Evolutionary conservation across 2,113 vertebrate genomes (phyloP), one percentile per base, ranked within the genome.

Genomic region (Calyptommatus sinebrachiatus): DNA sequence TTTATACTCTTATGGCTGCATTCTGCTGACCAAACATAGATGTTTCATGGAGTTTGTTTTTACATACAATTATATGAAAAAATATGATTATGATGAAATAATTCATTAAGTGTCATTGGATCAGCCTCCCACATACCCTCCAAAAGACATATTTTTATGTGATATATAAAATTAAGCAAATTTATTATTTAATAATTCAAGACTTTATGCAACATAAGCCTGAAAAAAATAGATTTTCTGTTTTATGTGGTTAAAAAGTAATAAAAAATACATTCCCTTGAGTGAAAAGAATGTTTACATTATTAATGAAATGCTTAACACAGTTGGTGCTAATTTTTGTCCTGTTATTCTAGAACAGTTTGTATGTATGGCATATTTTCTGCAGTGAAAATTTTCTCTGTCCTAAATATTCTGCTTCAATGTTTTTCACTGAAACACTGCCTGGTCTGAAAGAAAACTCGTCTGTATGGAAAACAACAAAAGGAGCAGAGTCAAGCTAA

Each of bases 171-270:
- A 29, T 8, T 73, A 66, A 78, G 7, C n/a, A 83, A 26, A 72
- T 46, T 88, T 82, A 76, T 69, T 67, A 78, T 71, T 2, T 41
- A 68, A 73, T 68, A 87, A 83, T 85, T 74, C 76, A 86, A 90
- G 67, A 83, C 78, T 80, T 75, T 91, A 92, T 24, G 29, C 73
- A 87, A 83, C 77, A 78, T 78, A 83, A 77, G 73, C 81, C 86
- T 87, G 78, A 87, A 48, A 88, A 18, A 57, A 84, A 77, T 82
- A 76, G 83, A 90, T 82, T 89, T 57, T 87, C 28, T 87, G 3
- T 16, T 57, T 57, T 88, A 90, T 66, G 91, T 88, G 75, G 79
- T 77, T 89, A 83, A 45, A 70, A 21, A 69, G 41, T 78, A 78
- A 26, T 62, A 46, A 28, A 67, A 57, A 80, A 67, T 31, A 62